Base-by-base conservation (phyloP, 1,140 invertebrate species). In the Pygmarrhopalites habei region DNA sequence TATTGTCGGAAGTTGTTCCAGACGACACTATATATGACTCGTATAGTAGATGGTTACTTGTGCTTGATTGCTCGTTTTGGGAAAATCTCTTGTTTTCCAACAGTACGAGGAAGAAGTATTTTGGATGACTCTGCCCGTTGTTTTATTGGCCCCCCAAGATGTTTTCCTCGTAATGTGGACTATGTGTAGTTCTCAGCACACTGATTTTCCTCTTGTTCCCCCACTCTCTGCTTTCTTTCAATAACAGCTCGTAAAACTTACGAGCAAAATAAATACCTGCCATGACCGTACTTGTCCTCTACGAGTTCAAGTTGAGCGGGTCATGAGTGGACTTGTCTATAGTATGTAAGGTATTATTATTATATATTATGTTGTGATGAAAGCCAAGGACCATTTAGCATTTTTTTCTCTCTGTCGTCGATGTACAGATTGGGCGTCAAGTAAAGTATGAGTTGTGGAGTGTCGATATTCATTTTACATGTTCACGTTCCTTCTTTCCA, bases 91-190 rank as follows among this genome's bases (percentile, higher is more conserved):
- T 49, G 26, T 62, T 62, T 30, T 56, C 55, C 35, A 10, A 44
- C n/a, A 28, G 46, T n/a, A 28, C 19, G 51, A 60, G 58, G 25
- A 56, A 30, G 53, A 62, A 46, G 43, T 57, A 46, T 44, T 46
- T 62, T 26, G 35, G 25, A 51, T 46, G 44, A 46, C 44, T 46
- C 44, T 46, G 35, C 46, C 49, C 55, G 55, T 64, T 64, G 55
- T 64, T 65, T 65, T 60, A 60, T 65, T 60, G 58, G 58, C 64
- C 64, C 43, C 64, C 64, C 64, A 65, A 65, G 64, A 65, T 56
- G 64, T 65, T 65, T 60, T 28, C 59, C 47, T 53, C 35, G 29
- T 35, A 35, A 35, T 35, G 15, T 5, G 5, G 15, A 15, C 7
- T 32, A 5, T 35, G 26, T 32, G 26, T 7, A 56, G 30, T 10